Conservation (phyloP, 2,888 invertebrate species). For the Mycalesis mineus region DNA sequence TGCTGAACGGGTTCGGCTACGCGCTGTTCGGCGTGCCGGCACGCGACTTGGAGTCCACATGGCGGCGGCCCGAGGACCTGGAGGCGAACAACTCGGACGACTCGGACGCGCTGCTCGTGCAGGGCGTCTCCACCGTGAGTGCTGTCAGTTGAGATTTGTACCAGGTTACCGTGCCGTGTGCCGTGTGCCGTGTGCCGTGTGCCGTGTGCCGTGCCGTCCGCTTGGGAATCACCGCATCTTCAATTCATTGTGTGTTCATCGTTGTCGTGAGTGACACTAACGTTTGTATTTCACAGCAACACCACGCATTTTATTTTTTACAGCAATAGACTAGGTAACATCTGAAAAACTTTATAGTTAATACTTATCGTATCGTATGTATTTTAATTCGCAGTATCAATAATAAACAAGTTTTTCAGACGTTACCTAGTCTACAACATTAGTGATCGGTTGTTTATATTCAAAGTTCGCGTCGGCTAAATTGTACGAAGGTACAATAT, state of each 20-base stretch:
- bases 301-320: not conserved
- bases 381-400: no score
- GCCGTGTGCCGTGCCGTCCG: constrained; percentile 36
- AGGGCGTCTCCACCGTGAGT: constrained; percentile 80
- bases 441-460: no score
- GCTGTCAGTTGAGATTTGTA: constrained; percentile 69
- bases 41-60: constrained; percentile 83
- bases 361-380: no score
- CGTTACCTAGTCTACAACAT: no score
- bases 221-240: constrained; percentile 25
- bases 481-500: no score
- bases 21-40: constrained; percentile 87
- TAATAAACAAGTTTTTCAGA: no score
- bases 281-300: not conserved
- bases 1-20: constrained; percentile 90
- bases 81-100: constrained; percentile 68
- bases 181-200: constrained; percentile 33
- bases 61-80: constrained; percentile 80
- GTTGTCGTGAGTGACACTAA: constrained; percentile 7
- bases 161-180: constrained; percentile 33
- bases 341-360: no score
- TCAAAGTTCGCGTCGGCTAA: no score
- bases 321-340: not conserved
- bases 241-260: constrained; percentile 12
- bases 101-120: constrained; percentile 77